These are phyloP conservation scores for Venustoraphidia nigricollis DNA, from an alignment of 2,888 invertebrate genomes.

Conservation along the genomic window DNA sequence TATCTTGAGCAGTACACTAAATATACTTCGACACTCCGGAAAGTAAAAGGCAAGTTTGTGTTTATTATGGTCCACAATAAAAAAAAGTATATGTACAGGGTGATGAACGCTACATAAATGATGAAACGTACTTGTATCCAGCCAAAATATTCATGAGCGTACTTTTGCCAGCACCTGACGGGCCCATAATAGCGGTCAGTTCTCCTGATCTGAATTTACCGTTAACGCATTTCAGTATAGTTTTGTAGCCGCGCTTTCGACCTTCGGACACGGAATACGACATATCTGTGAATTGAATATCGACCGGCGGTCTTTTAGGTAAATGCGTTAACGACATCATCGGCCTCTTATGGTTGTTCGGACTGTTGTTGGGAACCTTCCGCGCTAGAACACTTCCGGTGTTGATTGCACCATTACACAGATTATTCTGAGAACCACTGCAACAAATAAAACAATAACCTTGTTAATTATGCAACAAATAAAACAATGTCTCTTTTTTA, in stretches of 20 bases:
- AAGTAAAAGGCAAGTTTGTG: too few relatives aligned
- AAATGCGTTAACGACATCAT: constrained; percentile 64
- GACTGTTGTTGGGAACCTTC: constrained; percentile 57
- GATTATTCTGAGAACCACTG: constrained; percentile 57
- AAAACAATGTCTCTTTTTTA: neutral
- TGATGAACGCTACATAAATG: neutral
- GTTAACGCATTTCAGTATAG: constrained; percentile 73
- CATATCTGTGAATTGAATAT: constrained; percentile 77
- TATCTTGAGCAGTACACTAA: neutral
- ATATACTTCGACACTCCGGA: too few relatives aligned
- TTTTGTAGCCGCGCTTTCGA: constrained; percentile 65
- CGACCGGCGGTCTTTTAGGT: constrained; percentile 75
- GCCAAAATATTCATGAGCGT: constrained; percentile 80
- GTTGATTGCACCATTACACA: constrained; percentile 46
- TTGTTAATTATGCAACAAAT: neutral
- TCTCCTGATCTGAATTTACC: constrained; percentile 85
- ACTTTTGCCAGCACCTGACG: constrained; percentile 69
- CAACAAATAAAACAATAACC: constrained; percentile 19
- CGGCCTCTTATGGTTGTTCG: constrained; percentile 53
- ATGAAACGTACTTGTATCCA: constrained; percentile 63
- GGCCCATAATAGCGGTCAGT: constrained; percentile 91
- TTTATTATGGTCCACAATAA: too few relatives aligned
- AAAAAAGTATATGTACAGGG: too few relatives aligned
- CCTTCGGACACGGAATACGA: constrained; percentile 83
- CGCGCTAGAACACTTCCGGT: constrained; percentile 29